phyloP scores from a whole-genome alignment of 2,888 invertebrate species.

The Enchytraeus crypticus region DNA sequence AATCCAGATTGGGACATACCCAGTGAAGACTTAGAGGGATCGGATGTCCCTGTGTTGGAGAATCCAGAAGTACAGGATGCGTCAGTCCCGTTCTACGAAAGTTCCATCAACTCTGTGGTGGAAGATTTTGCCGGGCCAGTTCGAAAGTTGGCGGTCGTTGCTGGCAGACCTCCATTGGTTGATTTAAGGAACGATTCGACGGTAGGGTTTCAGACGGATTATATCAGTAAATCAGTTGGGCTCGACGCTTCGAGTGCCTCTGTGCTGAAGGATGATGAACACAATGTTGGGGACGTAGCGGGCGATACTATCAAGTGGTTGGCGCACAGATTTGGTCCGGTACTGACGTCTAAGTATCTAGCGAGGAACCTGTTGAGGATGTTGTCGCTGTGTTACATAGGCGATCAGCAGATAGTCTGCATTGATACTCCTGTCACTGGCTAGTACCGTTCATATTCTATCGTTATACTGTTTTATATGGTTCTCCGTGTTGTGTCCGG shows the following conservation, averaged over 20 bases:
- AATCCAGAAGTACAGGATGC: too few relatives aligned
- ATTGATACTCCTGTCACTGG: not conserved
- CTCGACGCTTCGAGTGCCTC: not conserved
- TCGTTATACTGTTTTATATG: not conserved
- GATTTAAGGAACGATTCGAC: not conserved
- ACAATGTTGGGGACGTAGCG: slow-evolving; percentile 44
- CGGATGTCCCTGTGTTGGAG: too few relatives aligned
- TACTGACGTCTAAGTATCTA: slow-evolving; percentile 79
- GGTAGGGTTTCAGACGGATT: not conserved
- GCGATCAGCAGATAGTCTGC: slow-evolving; percentile 31
- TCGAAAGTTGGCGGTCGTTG: not conserved
- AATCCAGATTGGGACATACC: too few relatives aligned
- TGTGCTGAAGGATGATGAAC: too few relatives aligned
- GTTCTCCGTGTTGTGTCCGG: too few relatives aligned
- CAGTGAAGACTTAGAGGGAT: too few relatives aligned
- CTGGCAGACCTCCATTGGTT: too few relatives aligned
- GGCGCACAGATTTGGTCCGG: slow-evolving; percentile 83
- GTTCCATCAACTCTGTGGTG: too few relatives aligned
- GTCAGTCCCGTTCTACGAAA: too few relatives aligned
- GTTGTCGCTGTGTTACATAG: slow-evolving; percentile 85
- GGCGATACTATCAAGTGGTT: slow-evolving; percentile 64
- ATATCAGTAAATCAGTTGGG: not conserved
- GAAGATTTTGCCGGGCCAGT: too few relatives aligned
- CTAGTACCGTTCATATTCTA: not conserved
- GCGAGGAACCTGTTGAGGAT: slow-evolving; percentile 84